Percentiles rank a stretch among this genome's conserved stretches.
phyloP scores from a whole-genome alignment of 2,888 invertebrate species.

The Trissolcus brochymenae region DNA sequence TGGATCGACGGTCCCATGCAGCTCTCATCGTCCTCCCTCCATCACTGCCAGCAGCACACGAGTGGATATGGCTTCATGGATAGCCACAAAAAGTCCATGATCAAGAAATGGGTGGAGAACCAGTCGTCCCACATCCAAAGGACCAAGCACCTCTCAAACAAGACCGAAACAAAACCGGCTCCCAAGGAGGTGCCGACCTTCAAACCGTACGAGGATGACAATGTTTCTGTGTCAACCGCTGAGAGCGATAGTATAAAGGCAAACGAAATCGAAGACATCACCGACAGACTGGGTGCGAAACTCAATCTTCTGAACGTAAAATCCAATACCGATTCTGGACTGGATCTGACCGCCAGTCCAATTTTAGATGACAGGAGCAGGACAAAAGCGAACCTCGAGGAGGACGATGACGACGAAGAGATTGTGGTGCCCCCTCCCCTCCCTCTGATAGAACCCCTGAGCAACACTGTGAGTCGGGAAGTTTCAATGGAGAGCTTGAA shows the following conservation, averaged over 20 bases:
- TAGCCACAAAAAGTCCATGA: constrained; percentile 94
- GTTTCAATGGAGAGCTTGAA: constrained; percentile 90
- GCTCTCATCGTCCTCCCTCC: constrained; percentile 74
- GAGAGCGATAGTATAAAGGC: constrained; percentile 72
- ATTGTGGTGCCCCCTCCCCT: constrained; percentile 89
- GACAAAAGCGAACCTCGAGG: constrained; percentile 71
- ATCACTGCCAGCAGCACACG: constrained; percentile 78
- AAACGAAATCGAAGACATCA: constrained; percentile 73
- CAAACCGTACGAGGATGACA: constrained; percentile 79
- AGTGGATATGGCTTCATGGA: constrained; percentile 93
- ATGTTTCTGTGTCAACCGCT: constrained; percentile 73
- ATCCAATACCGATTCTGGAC: constrained; percentile 72
- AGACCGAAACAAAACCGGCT: constrained; percentile 75
- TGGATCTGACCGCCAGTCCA: constrained; percentile 72
- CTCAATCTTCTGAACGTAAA: constrained; percentile 71
- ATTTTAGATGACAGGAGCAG: constrained; percentile 68
- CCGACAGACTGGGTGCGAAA: constrained; percentile 72
- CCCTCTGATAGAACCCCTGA: constrained; percentile 86
- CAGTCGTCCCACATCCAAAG: constrained; percentile 89
- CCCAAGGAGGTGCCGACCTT: constrained; percentile 81
- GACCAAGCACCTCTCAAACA: constrained; percentile 80
- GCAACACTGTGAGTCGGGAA: constrained; percentile 82
- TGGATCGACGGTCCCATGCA: constrained; percentile 98
- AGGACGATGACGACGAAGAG: constrained; percentile 87
- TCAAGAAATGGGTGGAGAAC: constrained; percentile 94